Evolutionary conservation across 2,113 vertebrate species (phyloP).

Genomic region (Trachemys scripta): DNA sequence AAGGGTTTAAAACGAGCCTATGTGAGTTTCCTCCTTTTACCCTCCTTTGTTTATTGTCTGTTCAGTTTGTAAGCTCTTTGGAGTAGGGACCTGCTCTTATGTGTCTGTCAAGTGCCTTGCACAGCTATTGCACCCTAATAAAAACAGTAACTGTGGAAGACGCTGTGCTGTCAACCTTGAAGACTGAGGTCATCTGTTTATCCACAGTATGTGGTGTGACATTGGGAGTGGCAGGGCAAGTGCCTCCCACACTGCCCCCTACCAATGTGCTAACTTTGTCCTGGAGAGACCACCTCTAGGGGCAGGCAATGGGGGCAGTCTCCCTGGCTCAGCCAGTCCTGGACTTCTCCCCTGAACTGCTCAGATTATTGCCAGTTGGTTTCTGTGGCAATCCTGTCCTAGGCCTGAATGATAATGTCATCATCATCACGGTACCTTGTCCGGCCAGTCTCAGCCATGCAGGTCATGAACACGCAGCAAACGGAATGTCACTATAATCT

Average conservation of each 20-base stretch:
- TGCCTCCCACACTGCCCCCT: neutral
- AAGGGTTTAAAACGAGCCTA: neutral
- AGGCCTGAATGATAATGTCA: rapidly evolving
- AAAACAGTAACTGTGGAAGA: neutral
- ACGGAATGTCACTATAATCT: neutral
- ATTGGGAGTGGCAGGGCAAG: neutral
- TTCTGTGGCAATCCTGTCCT: neutral
- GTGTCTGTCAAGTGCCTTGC: neutral
- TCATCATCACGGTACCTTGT: neutral
- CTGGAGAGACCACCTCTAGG: neutral
- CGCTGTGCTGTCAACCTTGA: neutral
- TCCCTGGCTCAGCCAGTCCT: neutral
- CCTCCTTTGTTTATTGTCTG: neutral
- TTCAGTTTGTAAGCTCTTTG: neutral
- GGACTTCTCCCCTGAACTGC: neutral
- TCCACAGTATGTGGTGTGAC: neutral
- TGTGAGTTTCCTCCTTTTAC: neutral
- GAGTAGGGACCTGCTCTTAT: neutral
- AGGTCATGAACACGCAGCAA: neutral
- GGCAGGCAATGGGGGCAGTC: neutral
- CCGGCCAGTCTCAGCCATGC: neutral
- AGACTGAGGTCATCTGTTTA: neutral
- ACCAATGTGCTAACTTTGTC: neutral
- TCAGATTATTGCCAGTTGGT: neutral
- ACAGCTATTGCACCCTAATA: neutral